Evolutionary conservation across 2,888 invertebrate species (phyloP).

Genomic region (Caenorhabditis sp.): DNA sequence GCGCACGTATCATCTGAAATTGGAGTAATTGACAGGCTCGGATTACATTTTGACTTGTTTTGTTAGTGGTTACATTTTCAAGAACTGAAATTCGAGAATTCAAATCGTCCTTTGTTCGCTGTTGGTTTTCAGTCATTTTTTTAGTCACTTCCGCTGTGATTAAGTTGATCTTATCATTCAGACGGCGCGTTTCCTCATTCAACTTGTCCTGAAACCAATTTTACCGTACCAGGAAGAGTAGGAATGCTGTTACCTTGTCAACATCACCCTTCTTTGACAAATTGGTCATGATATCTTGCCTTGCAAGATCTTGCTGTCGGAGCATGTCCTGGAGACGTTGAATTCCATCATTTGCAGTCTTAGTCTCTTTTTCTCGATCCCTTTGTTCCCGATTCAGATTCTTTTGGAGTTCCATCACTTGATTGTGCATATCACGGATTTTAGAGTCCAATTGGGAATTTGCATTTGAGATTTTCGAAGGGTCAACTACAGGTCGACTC

Average conservation of each 20-base stretch:
- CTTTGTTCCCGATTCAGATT: constrained; percentile 73
- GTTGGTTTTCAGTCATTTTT: constrained; percentile 75
- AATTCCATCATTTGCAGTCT: constrained; percentile 72
- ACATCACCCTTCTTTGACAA: constrained; percentile 76
- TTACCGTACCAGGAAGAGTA: background rate
- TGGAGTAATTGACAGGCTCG: background rate
- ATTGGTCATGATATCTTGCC: constrained; percentile 75
- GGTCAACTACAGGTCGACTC: constrained; percentile 77
- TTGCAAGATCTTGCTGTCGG: constrained; percentile 76
- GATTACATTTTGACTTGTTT: background rate
- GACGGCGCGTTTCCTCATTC: constrained; percentile 76
- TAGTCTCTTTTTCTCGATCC: constrained; percentile 76
- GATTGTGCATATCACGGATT: constrained; percentile 79
- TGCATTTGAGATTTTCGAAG: constrained; percentile 74
- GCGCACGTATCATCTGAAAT: constrained; percentile 73
- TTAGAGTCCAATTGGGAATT: constrained; percentile 77
- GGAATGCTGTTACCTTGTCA: constrained; percentile 66
- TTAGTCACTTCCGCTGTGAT: constrained; percentile 79
- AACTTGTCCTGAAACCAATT: constrained; percentile 69
- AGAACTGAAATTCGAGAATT: constrained; percentile 59
- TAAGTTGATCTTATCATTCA: constrained; percentile 79
- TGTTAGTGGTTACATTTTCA: constrained; percentile 63
- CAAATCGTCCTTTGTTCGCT: constrained; percentile 77
- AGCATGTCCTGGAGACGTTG: constrained; percentile 76
- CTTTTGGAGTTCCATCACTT: constrained; percentile 77